Evolutionary conservation across 1,140 invertebrate species (phyloP), one percentile per base, ranked within the genome.

Genomic region (Anoplophora glabripennis): DNA sequence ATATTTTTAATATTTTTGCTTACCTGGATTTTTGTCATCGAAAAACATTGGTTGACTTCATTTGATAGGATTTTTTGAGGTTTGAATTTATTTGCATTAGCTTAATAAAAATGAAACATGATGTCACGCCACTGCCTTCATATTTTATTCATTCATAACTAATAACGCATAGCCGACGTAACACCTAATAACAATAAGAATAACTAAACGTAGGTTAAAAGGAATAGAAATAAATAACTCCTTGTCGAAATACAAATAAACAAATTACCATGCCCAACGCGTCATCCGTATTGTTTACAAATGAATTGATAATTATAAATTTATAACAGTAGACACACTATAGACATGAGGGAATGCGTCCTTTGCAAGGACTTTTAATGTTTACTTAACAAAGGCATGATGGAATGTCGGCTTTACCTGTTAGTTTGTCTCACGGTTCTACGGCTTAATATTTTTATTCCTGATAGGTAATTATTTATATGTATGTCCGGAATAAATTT

Each of bases 311-410:
- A 53, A 57, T 59, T 54, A 46, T 33, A 35, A 57, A 60, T 60
- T 42, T 58, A 54, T 44, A 61, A 65, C 63, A 58, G 58, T 65
- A 65, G 57, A 57, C 37, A 53, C 42, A 54, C 49, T 53, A 52
- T 57, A 47, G 63, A 28, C 54, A 21, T 68, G 66, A 66, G 33
- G 56, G 45, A 59, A 68, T 68, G 64, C 65, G 67, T 64, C 66
- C 66, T 68, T 68, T 68, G 34, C 61, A 68, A 68, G 66, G 66
- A 65, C 64, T 57, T 61, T 56, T 52, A 49, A 42, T 62, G 64
- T 62, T 62, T 65, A 59, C 59, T 57, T 61, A 65, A 62, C 54
- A 59, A 58, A 61, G 40, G 62, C 57, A 57, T 58, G 52, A 46
- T 18, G 46, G 64, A 62, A 65, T 65, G 56, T 60, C 35, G 38